A percentile compares a stretch with the other conserved stretches of the same genome.
Evolutionary conservation across 2,113 vertebrate species (phyloP).

Genomic region (Chaenocephalus aceratus): DNA sequence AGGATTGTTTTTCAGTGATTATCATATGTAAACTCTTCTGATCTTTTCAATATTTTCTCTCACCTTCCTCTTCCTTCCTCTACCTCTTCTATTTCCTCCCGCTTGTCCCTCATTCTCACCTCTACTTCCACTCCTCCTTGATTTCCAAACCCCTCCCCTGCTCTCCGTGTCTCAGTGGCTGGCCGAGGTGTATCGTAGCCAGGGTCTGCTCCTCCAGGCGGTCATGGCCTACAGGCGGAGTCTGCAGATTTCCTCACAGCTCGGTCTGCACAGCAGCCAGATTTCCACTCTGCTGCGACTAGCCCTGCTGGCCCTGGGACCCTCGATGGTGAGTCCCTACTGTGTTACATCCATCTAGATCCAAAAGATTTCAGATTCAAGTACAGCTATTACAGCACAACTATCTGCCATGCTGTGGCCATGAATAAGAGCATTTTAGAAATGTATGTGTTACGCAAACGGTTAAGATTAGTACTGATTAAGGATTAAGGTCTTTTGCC

Average conservation of each 20-base stretch:
- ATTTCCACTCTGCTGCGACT: conserved; percentile 90
- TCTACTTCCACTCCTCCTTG: conserved; percentile 13
- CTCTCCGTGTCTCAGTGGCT: conserved; percentile 87
- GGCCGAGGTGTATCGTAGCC: conserved; percentile 90
- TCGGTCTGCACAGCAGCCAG: conserved; percentile 89
- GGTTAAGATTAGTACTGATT: not conserved
- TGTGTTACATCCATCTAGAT: not conserved
- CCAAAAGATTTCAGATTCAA: too few species aligned
- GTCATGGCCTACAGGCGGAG: conserved; percentile 94
- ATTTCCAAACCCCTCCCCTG: not conserved
- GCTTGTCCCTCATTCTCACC: not conserved
- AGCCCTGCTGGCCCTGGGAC: conserved; percentile 88
- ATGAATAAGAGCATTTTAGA: not conserved
- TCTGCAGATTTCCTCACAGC: conserved; percentile 93
- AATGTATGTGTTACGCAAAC: not conserved
- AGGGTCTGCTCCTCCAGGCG: conserved; percentile 92
- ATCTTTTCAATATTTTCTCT: not conserved
- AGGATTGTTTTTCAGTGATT: not conserved
- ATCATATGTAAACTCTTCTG: not conserved
- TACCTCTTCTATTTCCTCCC: conserved; percentile 14
- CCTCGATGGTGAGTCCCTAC: conserved; percentile 88
- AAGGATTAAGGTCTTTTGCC: not conserved
- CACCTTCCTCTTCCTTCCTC: not conserved
- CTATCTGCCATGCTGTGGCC: not conserved
- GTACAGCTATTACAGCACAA: not conserved